Evolutionary conservation across 2,797 vertebrate genomes (phyloP), one percentile per base, ranked within the genome.

Genomic region (Salarias fasciatus): DNA sequence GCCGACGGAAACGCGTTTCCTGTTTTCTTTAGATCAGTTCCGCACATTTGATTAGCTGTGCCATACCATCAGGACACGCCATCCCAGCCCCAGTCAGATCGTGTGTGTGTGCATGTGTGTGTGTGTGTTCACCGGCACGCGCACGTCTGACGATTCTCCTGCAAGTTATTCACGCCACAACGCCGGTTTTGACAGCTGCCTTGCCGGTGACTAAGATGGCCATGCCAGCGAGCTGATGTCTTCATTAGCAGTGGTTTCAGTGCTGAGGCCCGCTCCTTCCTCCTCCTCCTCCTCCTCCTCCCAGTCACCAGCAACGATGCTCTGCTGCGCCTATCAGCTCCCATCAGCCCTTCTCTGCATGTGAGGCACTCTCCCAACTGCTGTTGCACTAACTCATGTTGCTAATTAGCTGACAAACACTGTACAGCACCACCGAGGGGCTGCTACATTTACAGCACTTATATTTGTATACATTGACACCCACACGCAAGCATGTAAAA

Each of bases 351-450:
- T 44, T 79, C 83, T 74, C 72, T 69, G 75, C 62, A 6, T 80
- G 80, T 56, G 66, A 77, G 75, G 53, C 35, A 53, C 78, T 83
- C 70, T 73, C 72, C 78, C 76, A 72, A 84, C 79, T 83, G 82
- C 83, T 80, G 77, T 75, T 76, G 42, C 76, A 57, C 83, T 80
- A 83, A 87, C 84, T 83, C 86, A 72, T 80, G 83, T 80, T 65
- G 74, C 86, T 91, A 90, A 92, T 92, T 90, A 88, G 86, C 88
- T 88, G 86, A 90, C 89, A 91, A 87, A 88, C 80, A 73, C 66
- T 33, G 55, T 70, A 72, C 73, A 73, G 48, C 61, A 75, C 53
- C 60, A 77, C 61, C 35, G n/a, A 69, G 63, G 72, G 41, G 60
- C 73, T 63, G 69, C 69, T 42, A 61, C 69, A 61, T 64, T 82